Evolutionary conservation across 1,140 invertebrate genomes (phyloP), one percentile per base, ranked within the genome.

Genomic region (Scaptodrosophila lebanonensis): DNA sequence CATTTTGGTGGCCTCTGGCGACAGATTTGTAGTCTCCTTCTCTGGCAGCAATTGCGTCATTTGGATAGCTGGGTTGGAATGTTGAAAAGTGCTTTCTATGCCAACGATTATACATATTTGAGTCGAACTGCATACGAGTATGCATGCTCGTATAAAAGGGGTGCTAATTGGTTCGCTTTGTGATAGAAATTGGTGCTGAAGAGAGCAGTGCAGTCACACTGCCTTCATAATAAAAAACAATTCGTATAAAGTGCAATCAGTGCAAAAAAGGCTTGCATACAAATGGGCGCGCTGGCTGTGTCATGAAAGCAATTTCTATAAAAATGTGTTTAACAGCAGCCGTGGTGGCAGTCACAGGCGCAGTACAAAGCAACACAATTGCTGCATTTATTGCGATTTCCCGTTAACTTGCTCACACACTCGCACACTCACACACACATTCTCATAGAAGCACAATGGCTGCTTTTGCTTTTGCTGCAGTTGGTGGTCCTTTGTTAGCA

Each of bases 351-450:
- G 56, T 32, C 40, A 44, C 30, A 36, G 27, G 12, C 15, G 13
- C 35, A 50, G 53, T 61, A 82, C 69, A 82, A 82, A 82, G 75
- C 75, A 83, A 82, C 76, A 82, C 75, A 82, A 83, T 82, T 82
- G 66, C 75, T 56, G 75, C 75, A 75, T 82, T 82, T 82, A 82
- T 82, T 82, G 75, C 69, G 62, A 82, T 79, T 82, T 79, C 64
- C 75, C 75, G 73, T 77, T 77, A 77, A 77, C 73, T 79, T 57
- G 54, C 68, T 62, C 29, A 29, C 18, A n/a, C 43, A 9, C 22
- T 12, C 40, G 20, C 51, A 42, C 39, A 43, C 27, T 18, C 30
- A 44, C 50, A 52, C 13, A 20, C 12, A 12, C 20, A 27, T 50
- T 45, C 18, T 5, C 44, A 8, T 13, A 66, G 30, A 27, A 60